These are phyloP conservation scores for Platyura marginata DNA, from an alignment of 1,140 invertebrate genomes.

Conservation along the genomic window DNA sequence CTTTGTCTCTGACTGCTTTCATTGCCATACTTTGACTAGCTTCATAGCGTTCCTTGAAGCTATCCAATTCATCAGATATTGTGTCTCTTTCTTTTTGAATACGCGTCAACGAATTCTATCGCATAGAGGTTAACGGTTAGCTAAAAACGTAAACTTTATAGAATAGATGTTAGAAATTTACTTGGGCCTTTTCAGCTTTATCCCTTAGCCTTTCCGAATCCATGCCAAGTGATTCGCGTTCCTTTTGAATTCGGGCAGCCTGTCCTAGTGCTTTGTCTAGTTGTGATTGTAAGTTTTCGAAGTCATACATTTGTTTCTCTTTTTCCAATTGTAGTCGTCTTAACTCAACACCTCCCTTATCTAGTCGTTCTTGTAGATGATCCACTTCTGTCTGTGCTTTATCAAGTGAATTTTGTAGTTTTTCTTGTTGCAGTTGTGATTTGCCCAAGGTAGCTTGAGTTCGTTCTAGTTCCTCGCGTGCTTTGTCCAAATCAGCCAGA, in stretches of 20 bases:
- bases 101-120: conserved; percentile 51
- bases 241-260: conserved; percentile 69
- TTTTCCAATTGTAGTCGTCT: conserved; percentile 77
- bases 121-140: background rate
- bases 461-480: conserved; percentile 76
- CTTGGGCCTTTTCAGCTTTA: conserved; percentile 77
- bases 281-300: conserved; percentile 74
- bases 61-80: conserved; percentile 60
- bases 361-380: conserved; percentile 68
- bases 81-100: conserved; percentile 75
- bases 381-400: conserved; percentile 83
- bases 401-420: conserved; percentile 68
- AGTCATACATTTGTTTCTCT: conserved; percentile 75
- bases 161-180: conserved; percentile 20
- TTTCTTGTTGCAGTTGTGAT: conserved; percentile 76
- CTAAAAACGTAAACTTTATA: background rate
- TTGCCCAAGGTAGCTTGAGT: conserved; percentile 76
- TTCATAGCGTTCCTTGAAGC: conserved; percentile 62
- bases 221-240: conserved; percentile 63
- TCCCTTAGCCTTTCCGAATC: conserved; percentile 73
- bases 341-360: conserved; percentile 60
- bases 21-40: conserved; percentile 56
- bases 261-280: conserved; percentile 76
- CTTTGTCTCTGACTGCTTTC: conserved; percentile 69
- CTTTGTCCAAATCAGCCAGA: conserved; percentile 66